These are phyloP conservation scores for Himalopsyche japonica DNA, from an alignment of 2,888 invertebrate genomes.

Conservation along the genomic window DNA sequence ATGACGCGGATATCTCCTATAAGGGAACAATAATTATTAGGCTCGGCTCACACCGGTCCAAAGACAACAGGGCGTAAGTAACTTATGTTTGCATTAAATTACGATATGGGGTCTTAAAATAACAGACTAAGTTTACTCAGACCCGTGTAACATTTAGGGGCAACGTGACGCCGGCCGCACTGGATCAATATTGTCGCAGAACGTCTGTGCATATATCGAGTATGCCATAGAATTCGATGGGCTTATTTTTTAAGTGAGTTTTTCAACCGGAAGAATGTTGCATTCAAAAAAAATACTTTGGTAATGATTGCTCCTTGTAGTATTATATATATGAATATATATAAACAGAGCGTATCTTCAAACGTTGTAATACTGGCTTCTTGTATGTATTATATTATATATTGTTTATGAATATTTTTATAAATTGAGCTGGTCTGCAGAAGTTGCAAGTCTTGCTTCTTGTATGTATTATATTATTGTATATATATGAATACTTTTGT, in stretches of 20 bases:
- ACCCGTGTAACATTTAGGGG: constrained; percentile 2
- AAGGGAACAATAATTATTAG: background rate
- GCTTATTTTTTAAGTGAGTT: background rate
- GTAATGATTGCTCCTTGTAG: too few relatives aligned
- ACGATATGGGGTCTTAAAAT: constrained; percentile 18
- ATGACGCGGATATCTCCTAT: constrained; percentile 17
- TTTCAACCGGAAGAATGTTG: too few relatives aligned
- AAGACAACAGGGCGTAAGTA: constrained; percentile 15
- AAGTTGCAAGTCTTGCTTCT: too few relatives aligned
- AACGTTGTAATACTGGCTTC: too few relatives aligned
- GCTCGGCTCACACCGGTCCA: constrained; percentile 3
- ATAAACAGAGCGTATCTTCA: too few relatives aligned
- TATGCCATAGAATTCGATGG: background rate
- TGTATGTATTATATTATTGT: too few relatives aligned
- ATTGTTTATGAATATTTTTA: too few relatives aligned
- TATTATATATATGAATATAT: too few relatives aligned
- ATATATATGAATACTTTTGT: too few relatives aligned
- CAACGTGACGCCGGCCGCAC: background rate
- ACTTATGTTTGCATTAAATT: constrained; percentile 23
- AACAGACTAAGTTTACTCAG: constrained; percentile 8
- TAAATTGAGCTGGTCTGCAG: too few relatives aligned
- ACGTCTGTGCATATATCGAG: background rate
- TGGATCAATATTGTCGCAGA: background rate
- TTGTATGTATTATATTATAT: too few relatives aligned
- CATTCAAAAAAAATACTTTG: too few relatives aligned